Percentiles rank a stretch among this genome's conserved stretches.
Evolutionary conservation across 2,888 invertebrate species (phyloP).

Genomic region (Gibbula magus): DNA sequence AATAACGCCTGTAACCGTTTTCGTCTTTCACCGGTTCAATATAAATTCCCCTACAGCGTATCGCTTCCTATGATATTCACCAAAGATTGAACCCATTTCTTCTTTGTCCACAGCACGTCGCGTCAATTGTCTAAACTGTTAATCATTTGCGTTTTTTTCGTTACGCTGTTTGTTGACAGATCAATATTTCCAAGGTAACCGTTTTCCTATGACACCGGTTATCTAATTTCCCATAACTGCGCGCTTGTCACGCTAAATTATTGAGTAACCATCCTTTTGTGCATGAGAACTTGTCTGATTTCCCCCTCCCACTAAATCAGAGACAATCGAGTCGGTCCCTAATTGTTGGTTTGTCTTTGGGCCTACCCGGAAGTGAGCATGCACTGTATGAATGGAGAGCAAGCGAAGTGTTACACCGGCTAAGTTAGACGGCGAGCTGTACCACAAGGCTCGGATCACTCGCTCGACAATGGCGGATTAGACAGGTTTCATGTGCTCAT

Average conservation of each 20-base stretch:
- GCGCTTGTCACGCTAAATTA: constrained; percentile 6
- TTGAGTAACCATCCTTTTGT: neutral
- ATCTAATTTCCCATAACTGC: constrained; percentile 12
- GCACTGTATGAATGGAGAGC: neutral
- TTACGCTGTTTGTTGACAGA: constrained; percentile 8
- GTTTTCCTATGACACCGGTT: constrained; percentile 23
- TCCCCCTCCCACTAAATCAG: neutral
- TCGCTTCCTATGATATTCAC: no score
- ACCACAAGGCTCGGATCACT: constrained; percentile 3
- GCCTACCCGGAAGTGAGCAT: neutral
- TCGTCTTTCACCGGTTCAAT: no score
- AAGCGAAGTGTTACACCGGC: neutral
- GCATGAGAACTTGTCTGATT: neutral
- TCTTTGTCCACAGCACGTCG: no score
- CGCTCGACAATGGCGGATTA: constrained; percentile 21
- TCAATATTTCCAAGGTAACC: constrained; percentile 23
- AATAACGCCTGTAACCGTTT: no score
- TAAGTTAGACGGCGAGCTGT: neutral
- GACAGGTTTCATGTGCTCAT: neutral
- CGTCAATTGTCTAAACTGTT: constrained; percentile 18
- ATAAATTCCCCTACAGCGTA: no score
- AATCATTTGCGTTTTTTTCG: constrained; percentile 16
- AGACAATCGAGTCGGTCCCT: neutral
- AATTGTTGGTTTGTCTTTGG: no score
- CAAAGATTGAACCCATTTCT: no score